These are phyloP conservation scores for Zhengitettix transpicula DNA, from an alignment of 2,888 invertebrate species.

Conservation along the genomic window DNA sequence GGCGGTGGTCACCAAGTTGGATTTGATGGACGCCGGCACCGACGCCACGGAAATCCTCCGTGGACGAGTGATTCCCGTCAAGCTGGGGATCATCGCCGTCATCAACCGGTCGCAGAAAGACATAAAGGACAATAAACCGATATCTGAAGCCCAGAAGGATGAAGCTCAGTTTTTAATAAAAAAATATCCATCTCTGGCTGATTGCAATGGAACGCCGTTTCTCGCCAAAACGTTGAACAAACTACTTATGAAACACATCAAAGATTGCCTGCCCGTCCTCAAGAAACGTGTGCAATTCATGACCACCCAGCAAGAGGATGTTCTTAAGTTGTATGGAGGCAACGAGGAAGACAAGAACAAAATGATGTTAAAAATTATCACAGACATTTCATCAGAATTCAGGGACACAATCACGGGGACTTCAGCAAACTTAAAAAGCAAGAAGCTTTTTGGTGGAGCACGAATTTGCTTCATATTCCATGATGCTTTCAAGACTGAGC, in stretches of 20 bases:
- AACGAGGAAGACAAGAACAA: constrained; percentile 94
- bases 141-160: constrained; percentile 75
- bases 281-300: constrained; percentile 97
- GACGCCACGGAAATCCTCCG: constrained; percentile 98
- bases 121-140: constrained; percentile 70
- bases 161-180: constrained; percentile 88
- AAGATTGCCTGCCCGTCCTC: constrained; percentile 93
- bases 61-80: constrained; percentile 95
- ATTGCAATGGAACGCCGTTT: constrained; percentile 89
- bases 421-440: constrained; percentile 91
- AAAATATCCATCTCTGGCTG: constrained; percentile 94
- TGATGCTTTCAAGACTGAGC: constrained; percentile 40
- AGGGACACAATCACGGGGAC: constrained; percentile 98
- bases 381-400: constrained; percentile 96
- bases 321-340: constrained; percentile 91
- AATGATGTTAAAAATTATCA: constrained; percentile 92
- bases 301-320: constrained; percentile 93
- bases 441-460: constrained; percentile 60
- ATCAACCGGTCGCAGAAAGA: constrained; percentile 97
- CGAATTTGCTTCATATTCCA: constrained; percentile 50
- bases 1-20: constrained; percentile 95
- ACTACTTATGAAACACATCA: constrained; percentile 95
- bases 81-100: constrained; percentile 96
- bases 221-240: constrained; percentile 93
- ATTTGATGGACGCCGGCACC: constrained; percentile 99